A percentile compares a stretch with the other conserved stretches of the same genome.
Conservation (phyloP, 2,888 invertebrate genomes). For the Pandemis heparana region DNA sequence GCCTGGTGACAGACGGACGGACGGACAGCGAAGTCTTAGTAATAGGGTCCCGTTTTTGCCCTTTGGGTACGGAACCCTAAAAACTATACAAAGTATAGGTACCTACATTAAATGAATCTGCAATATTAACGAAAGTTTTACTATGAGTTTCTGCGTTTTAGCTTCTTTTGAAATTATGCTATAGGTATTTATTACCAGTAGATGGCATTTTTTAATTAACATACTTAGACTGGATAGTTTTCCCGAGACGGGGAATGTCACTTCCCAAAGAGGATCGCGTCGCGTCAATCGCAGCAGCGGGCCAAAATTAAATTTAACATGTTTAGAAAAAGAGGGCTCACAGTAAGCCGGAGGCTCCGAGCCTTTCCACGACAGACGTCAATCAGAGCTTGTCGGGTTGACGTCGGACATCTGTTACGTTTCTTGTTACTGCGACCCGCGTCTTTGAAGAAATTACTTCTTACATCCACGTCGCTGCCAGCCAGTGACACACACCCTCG, state of each 20-base stretch:
- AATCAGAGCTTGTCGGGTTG: constrained; percentile 61
- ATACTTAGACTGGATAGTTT: constrained; percentile 8
- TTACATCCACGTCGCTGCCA: constrained; percentile 66
- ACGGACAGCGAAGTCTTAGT: too few species aligned
- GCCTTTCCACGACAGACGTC: constrained; percentile 63
- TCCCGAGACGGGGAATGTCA: constrained; percentile 1
- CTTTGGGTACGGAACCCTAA: too few species aligned
- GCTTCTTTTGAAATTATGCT: too few species aligned
- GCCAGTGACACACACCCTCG: constrained; percentile 60
- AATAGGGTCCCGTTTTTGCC: too few species aligned
- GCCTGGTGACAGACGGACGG: too few species aligned
- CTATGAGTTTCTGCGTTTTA: too few species aligned
- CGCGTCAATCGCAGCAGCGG: constrained; percentile 31
- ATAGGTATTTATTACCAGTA: too few species aligned
- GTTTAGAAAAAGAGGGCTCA: constrained; percentile 46
- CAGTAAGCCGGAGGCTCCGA: constrained; percentile 44
- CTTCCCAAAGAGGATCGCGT: constrained; percentile 19
- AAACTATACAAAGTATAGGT: too few species aligned
- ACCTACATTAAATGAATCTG: too few species aligned
- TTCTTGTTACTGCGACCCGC: constrained; percentile 75
- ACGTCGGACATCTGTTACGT: constrained; percentile 70
- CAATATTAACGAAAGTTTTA: too few species aligned
- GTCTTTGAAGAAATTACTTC: constrained; percentile 76
- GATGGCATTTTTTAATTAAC: background rate
- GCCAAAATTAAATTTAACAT: constrained; percentile 41